Conservation (phyloP, 2,888 invertebrate species). For the Thyatira batis region DNA sequence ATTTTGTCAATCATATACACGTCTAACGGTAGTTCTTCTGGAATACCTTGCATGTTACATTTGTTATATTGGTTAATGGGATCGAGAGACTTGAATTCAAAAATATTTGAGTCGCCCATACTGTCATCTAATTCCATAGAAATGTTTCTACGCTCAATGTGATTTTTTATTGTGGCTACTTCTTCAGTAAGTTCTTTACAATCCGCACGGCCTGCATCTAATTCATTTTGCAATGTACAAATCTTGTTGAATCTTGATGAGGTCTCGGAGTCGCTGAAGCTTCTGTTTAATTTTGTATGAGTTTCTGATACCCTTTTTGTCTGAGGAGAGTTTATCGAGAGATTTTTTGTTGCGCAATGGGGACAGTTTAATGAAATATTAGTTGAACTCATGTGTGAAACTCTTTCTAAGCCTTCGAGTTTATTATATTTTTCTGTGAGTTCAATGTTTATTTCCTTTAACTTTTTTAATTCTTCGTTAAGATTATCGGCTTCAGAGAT, state of each 20-base stretch:
- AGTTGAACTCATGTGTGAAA: conserved; percentile 3
- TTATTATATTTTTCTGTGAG: conserved; percentile 38
- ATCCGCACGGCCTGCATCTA: conserved; percentile 68
- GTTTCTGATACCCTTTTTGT: conserved; percentile 26
- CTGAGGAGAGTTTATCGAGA: conserved; percentile 35
- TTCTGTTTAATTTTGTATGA: conserved; percentile 57
- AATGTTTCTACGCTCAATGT: conserved; percentile 60
- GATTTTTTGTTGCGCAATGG: conserved; percentile 46
- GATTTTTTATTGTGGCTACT: conserved; percentile 70
- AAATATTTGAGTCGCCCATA: conserved; percentile 48
- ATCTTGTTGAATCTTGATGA: conserved; percentile 67
- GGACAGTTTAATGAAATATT: conserved; percentile 28
- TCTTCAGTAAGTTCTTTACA: conserved; percentile 70
- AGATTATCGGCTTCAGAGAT: conserved; percentile 79
- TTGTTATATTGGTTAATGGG: conserved; percentile 33
- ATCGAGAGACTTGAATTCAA: conserved; percentile 30
- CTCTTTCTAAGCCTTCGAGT: conserved; percentile 35
- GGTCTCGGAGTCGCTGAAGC: conserved; percentile 65
- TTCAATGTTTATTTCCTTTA: conserved; percentile 44
- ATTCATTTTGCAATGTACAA: conserved; percentile 66
- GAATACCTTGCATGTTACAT: conserved; percentile 42
- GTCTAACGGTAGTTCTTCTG: conserved; percentile 47
- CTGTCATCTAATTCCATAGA: conserved; percentile 68
- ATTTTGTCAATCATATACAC: conserved; percentile 56
- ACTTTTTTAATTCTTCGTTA: conserved; percentile 54